phyloP scores from a whole-genome alignment of 2,888 invertebrate genomes.

The Macrosiphum euphorbiae region DNA sequence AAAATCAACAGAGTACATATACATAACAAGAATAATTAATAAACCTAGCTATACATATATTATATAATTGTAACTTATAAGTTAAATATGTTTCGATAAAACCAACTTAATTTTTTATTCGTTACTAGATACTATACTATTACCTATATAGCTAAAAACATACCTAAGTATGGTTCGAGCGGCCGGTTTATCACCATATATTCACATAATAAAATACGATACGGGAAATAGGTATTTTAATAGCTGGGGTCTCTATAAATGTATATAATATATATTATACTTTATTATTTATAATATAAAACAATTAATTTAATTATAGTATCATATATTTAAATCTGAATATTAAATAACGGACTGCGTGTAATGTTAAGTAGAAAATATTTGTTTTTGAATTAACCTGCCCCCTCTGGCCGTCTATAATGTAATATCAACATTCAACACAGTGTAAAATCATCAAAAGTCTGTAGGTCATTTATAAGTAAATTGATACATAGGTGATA shows the following conservation, averaged over 20 bases:
- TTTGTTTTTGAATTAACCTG: not conserved
- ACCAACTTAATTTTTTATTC: not conserved
- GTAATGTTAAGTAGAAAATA: not conserved
- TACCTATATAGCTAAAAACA: not conserved
- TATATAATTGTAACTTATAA: not conserved
- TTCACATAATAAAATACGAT: not conserved
- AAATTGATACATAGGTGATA: not conserved
- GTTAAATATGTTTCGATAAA: not conserved
- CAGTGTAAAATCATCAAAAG: not conserved
- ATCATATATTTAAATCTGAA: not conserved
- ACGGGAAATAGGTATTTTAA: not conserved
- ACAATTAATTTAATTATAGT: not conserved
- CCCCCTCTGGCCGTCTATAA: too few species aligned
- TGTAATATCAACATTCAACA: not conserved
- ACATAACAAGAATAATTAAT: not conserved
- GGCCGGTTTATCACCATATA: not conserved
- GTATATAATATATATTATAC: not conserved
- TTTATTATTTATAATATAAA: not conserved
- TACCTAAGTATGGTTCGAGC: not conserved
- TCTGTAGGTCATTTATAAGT: not conserved
- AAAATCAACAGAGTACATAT: not conserved
- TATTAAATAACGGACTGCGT: not conserved
- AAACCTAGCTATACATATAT: not conserved
- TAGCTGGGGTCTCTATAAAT: not conserved
- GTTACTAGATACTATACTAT: not conserved